Base-by-base conservation (phyloP, 2,888 invertebrate genomes). In the Lycia hirtaria region DNA sequence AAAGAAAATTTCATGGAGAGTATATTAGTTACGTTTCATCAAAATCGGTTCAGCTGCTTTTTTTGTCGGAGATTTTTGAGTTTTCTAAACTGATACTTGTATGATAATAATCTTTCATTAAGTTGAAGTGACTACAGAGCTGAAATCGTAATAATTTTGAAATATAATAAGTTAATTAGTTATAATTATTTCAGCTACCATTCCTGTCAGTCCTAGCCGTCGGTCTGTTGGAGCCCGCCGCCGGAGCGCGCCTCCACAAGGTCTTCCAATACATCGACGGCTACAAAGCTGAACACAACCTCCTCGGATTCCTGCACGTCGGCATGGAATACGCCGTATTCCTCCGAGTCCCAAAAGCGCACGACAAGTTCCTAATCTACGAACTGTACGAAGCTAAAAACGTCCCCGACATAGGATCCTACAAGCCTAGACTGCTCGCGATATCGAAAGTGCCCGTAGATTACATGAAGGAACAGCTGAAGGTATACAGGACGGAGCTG, bases 211-310 rank as follows among this genome's bases (percentile, higher is more conserved):
- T 70, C 17, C 32, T 78, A 3, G 40, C 67, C 4, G 6, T 73
- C 9, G 64, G 71, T 12, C 15, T 73, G 5, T 51, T 72, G 10
- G 40, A 71, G 10, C 14, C 54, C 44, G 57, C 73, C 7, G 52
- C 61, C 3, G 72, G 80, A 4, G 81, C 85, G 0, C 83, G 90
- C n/a, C 80, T 91, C 0, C 76, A 87, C 61, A 87, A 78, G 28
- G 56, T 90, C 4, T 89, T 91, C 55, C 85, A 87, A 66, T 84
- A 75, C 30, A 45, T 90, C n/a, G 88, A 90, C 22, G 89, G 88
- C 1, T 81, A 60, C 62, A 80, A 68, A 71, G 79, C 88, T 0
- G 85, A 88, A 40, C 75, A 86, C 56, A 72, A 76, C 7, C 72
- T 88, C 0, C 65, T 73, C 57, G 89, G 90, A 0, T 82, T 78